A percentile compares a stretch with the other conserved stretches of the same genome.
These are phyloP conservation scores for Araneus ventricosus DNA, from an alignment of 1,140 invertebrate species.

Conservation along the genomic window DNA sequence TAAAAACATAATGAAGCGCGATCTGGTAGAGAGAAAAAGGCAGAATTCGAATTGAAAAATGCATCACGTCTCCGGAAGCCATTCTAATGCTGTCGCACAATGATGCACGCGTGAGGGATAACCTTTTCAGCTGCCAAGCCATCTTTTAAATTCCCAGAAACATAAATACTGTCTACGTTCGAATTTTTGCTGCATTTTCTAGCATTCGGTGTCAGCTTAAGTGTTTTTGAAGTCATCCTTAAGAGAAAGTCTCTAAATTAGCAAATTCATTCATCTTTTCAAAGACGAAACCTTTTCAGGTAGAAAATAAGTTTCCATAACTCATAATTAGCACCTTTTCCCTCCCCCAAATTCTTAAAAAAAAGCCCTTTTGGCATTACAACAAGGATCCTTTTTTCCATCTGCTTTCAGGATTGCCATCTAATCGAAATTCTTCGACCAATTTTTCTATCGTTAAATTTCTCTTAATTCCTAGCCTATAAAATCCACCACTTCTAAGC, in stretches of 20 bases:
- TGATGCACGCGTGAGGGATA: neutral
- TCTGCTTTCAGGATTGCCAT: too few species aligned
- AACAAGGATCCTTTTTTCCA: neutral
- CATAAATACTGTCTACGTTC: neutral
- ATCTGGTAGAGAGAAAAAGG: neutral
- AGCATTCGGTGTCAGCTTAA: too few species aligned
- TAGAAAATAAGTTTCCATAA: neutral
- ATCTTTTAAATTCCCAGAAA: neutral
- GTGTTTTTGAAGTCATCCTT: too few species aligned
- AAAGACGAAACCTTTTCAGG: neutral
- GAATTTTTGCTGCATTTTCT: neutral
- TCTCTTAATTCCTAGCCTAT: too few species aligned
- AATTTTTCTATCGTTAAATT: too few species aligned
- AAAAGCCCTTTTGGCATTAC: neutral
- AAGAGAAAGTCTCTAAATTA: too few species aligned
- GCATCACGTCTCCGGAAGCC: conserved; percentile 50
- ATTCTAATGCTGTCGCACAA: neutral
- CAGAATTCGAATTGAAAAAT: conserved; percentile 1
- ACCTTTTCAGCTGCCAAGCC: neutral
- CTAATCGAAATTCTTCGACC: too few species aligned
- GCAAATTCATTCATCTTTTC: too few species aligned
- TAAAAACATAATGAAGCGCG: neutral
- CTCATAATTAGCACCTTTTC: neutral
- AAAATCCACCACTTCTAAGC: too few species aligned
- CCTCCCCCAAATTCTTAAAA: neutral